Conservation (phyloP, 2,797 vertebrate species). For the Ateles fusciceps region DNA sequence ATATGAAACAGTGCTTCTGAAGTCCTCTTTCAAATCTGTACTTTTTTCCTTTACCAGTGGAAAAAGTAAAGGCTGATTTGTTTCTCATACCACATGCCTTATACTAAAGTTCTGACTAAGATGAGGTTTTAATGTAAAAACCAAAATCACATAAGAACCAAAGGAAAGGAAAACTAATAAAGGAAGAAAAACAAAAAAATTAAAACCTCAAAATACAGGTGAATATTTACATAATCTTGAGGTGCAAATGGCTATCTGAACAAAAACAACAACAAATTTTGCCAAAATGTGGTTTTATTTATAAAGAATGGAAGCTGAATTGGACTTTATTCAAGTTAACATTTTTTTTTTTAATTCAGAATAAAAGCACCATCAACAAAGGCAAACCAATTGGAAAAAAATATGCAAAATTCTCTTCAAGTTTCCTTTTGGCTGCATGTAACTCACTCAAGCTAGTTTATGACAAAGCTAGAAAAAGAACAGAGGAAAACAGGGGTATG, state of each 20-base stretch:
- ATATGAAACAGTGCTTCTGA: not conserved
- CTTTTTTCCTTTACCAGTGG: not conserved
- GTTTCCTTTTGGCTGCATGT: not conserved
- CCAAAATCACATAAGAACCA: not conserved
- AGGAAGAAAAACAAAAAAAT: not conserved
- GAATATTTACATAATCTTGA: not conserved
- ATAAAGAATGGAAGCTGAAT: not conserved
- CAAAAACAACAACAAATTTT: not conserved
- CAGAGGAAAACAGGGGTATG: not conserved
- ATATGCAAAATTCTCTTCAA: not conserved
- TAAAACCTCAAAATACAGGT: not conserved
- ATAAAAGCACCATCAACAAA: not conserved
- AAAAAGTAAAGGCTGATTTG: not conserved
- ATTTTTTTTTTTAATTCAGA: not conserved
- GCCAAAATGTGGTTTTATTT: not conserved
- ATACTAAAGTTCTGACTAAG: not conserved
- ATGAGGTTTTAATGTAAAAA: slow-evolving; percentile 10
- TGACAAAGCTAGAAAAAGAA: not conserved
- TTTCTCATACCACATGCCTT: not conserved
- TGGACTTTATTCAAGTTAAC: not conserved
- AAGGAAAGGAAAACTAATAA: not conserved
- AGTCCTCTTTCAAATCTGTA: not conserved
- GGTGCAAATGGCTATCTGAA: not conserved
- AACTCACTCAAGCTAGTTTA: not conserved
- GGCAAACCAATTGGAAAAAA: not conserved